phyloP scores from a whole-genome alignment of 1,140 invertebrate genomes.

The Acromyrmex heyeri region DNA sequence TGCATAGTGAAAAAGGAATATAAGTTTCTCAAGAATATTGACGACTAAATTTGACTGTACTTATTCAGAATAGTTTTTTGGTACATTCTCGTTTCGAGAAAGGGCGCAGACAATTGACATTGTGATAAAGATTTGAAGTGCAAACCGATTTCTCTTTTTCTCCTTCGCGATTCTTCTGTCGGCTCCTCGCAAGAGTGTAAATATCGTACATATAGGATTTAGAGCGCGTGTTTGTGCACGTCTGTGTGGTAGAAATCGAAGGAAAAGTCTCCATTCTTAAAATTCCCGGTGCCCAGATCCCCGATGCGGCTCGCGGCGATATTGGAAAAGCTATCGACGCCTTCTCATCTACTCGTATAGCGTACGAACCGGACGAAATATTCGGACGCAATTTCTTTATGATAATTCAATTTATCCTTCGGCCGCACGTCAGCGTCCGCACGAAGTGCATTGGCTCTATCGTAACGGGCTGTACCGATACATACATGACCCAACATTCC shows the following conservation, averaged over 20 bases:
- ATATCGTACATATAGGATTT: constrained; percentile 53
- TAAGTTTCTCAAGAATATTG: background rate
- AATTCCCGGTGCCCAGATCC: constrained; percentile 66
- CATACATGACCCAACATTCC: constrained; percentile 59
- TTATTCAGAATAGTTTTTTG: background rate
- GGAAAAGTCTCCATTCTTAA: constrained; percentile 71
- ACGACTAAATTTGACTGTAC: constrained; percentile 3
- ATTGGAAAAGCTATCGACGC: constrained; percentile 76
- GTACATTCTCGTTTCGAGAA: background rate
- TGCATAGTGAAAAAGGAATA: background rate
- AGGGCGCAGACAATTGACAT: constrained; percentile 41
- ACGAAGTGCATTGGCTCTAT: constrained; percentile 28
- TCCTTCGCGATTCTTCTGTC: constrained; percentile 24
- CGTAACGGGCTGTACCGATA: constrained; percentile 56
- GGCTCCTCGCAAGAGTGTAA: constrained; percentile 30
- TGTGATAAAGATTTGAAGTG: constrained; percentile 62
- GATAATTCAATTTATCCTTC: constrained; percentile 79
- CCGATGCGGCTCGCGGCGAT: constrained; percentile 56
- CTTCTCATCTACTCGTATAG: constrained; percentile 76
- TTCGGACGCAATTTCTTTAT: constrained; percentile 79
- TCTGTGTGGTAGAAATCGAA: background rate
- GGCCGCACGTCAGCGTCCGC: constrained; percentile 46
- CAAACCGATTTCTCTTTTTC: constrained; percentile 49
- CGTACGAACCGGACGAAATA: constrained; percentile 75
- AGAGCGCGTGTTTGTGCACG: constrained; percentile 11